These are phyloP conservation scores for Morphnarchus princeps DNA, from an alignment of 2,113 vertebrate genomes.

Conservation along the genomic window DNA sequence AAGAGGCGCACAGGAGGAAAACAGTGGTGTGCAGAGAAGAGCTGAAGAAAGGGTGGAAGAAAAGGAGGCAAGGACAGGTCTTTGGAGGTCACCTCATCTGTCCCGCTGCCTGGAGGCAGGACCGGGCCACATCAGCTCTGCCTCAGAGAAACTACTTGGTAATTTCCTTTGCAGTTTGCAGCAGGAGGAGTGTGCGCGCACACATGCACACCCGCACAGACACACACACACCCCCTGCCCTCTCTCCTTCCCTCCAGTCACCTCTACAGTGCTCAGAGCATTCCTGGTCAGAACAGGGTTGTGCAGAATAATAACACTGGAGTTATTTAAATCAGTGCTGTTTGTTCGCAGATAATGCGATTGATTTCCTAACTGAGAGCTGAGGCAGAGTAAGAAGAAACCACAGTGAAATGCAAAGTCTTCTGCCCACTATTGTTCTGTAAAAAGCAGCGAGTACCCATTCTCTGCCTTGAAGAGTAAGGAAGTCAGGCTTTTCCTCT, in stretches of 20 bases:
- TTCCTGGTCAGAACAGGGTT: background rate
- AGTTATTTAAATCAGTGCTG: background rate
- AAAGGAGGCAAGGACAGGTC: rapidly evolving
- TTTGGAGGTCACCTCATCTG: background rate
- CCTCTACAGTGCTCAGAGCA: rapidly evolving
- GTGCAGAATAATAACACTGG: rapidly evolving
- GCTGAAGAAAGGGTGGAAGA: background rate
- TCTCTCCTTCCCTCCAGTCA: background rate
- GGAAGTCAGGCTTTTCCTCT: background rate
- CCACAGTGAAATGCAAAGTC: background rate
- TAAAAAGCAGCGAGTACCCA: background rate
- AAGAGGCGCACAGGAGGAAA: rapidly evolving
- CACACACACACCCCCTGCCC: too few relatives aligned
- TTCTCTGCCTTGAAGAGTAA: background rate
- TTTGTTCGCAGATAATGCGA: background rate
- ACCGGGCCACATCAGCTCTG: too few relatives aligned
- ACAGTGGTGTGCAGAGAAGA: rapidly evolving
- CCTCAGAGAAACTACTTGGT: background rate
- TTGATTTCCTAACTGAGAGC: background rate
- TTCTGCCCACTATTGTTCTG: rapidly evolving
- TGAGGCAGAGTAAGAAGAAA: background rate
- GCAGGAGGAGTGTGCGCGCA: background rate
- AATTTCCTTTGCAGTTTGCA: rapidly evolving
- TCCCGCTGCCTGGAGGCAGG: background rate
- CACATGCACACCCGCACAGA: too few relatives aligned